These are phyloP conservation scores for Muscina levida DNA, from an alignment of 2,888 invertebrate genomes.

Conservation along the genomic window DNA sequence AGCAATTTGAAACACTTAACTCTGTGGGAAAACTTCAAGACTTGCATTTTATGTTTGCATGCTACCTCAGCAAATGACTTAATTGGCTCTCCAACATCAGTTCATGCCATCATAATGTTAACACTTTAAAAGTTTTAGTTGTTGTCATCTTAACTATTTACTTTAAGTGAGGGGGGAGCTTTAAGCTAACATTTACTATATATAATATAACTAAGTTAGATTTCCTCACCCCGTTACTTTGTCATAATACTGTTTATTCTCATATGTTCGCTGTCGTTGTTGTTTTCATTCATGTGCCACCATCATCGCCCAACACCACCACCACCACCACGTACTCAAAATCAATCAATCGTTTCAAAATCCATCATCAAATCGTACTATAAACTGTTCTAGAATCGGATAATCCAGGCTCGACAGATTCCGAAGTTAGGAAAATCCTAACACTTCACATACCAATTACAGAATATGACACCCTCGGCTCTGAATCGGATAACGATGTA, in stretches of 20 bases:
- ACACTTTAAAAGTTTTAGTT: too few species aligned
- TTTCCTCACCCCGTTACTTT: too few species aligned
- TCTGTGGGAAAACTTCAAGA: slow-evolving; percentile 14
- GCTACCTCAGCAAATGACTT: slow-evolving; percentile 17
- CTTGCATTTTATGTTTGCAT: background rate
- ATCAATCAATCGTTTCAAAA: slow-evolving; percentile 67
- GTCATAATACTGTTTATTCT: background rate
- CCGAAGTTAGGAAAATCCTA: slow-evolving; percentile 95
- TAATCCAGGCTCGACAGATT: slow-evolving; percentile 97
- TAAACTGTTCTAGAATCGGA: slow-evolving; percentile 88
- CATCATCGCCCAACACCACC: slow-evolving; percentile 30
- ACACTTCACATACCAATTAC: slow-evolving; percentile 95
- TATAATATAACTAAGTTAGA: too few species aligned
- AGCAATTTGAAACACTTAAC: background rate
- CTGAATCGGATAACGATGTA: slow-evolving; percentile 90
- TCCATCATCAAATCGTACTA: slow-evolving; percentile 80
- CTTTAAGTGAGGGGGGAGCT: too few species aligned
- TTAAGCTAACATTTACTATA: too few species aligned
- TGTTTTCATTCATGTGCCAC: slow-evolving; percentile 32
- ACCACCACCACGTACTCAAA: slow-evolving; percentile 51
- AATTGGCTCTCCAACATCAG: slow-evolving; percentile 27
- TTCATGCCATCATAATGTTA: slow-evolving; percentile 2
- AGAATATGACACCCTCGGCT: slow-evolving; percentile 93
- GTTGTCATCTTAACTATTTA: too few species aligned
- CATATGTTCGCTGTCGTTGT: background rate